Evolutionary conservation across 1,140 invertebrate species (phyloP).

Genomic region (Neodiprion pinetum): DNA sequence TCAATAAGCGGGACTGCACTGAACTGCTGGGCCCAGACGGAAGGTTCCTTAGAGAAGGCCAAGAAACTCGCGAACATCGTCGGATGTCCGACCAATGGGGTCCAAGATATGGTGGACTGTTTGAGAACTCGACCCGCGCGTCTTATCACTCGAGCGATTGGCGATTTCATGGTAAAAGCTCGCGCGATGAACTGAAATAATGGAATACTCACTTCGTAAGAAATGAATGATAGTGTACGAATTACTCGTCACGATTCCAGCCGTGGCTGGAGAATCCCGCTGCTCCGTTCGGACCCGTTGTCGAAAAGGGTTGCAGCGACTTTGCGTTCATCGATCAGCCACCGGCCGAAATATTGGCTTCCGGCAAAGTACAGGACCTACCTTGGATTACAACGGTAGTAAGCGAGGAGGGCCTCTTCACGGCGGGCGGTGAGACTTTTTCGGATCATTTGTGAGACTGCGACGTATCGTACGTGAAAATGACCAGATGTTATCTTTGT

Average conservation of each 20-base stretch:
- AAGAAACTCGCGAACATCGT: slow-evolving; percentile 69
- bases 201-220: too few species aligned
- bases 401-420: slow-evolving; percentile 69
- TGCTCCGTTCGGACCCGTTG: slow-evolving; percentile 68
- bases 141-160: slow-evolving; percentile 57
- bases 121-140: slow-evolving; percentile 69
- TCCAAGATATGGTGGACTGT: slow-evolving; percentile 72
- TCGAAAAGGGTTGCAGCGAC: slow-evolving; percentile 58
- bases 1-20: slow-evolving; percentile 80
- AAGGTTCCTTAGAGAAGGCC: slow-evolving; percentile 72
- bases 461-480: too few species aligned
- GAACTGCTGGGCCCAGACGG: slow-evolving; percentile 73
- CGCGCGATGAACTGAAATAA: background rate
- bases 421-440: slow-evolving; percentile 61
- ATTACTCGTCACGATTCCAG: slow-evolving; percentile 43
- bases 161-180: slow-evolving; percentile 58
- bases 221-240: slow-evolving; percentile 12
- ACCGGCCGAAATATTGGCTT: slow-evolving; percentile 63
- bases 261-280: slow-evolving; percentile 65
- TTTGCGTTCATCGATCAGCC: slow-evolving; percentile 64
- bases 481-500: too few species aligned
- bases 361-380: slow-evolving; percentile 61
- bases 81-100: slow-evolving; percentile 70
- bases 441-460: background rate
- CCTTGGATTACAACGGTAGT: slow-evolving; percentile 68